A percentile compares a stretch with the other conserved stretches of the same genome.
phyloP scores from a whole-genome alignment of 2,797 vertebrate species.

The Erethizon dorsatum region DNA sequence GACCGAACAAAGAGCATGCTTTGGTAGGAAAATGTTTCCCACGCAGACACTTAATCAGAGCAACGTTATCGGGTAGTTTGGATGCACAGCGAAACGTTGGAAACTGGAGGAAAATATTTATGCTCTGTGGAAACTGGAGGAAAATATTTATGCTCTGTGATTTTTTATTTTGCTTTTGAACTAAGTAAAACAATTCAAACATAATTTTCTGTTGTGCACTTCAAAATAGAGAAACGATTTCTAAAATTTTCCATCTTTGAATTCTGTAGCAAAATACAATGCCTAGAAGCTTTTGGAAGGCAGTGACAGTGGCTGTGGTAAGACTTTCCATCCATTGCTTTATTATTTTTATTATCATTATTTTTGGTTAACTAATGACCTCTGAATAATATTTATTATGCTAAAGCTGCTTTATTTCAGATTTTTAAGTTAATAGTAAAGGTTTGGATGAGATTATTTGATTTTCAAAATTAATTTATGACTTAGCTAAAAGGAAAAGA shows the following conservation, averaged over 20 bases:
- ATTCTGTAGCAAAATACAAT: conserved; percentile 84
- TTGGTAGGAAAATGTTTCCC: conserved; percentile 84
- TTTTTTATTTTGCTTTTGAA: conserved; percentile 80
- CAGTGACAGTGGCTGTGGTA: conserved; percentile 89
- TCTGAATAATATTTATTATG: conserved; percentile 29
- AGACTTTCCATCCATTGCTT: conserved; percentile 80
- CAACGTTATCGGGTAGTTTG: conserved; percentile 79
- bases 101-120: conserved; percentile 74
- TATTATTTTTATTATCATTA: conserved; percentile 47
- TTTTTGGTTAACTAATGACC: conserved; percentile 30
- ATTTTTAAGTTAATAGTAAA: conserved; percentile 58
- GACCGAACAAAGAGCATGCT: conserved; percentile 85
- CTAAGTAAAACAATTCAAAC: conserved; percentile 65
- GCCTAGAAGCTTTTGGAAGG: conserved; percentile 90
- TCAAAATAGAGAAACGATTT: conserved; percentile 68
- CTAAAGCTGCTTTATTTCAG: neutral
- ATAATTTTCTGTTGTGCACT: conserved; percentile 72
- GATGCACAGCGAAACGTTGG: conserved; percentile 36
- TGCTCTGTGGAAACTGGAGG: conserved; percentile 58
- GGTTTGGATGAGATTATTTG: conserved; percentile 51
- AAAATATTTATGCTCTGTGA: conserved; percentile 61
- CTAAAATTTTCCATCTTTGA: conserved; percentile 69
- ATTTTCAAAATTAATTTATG: conserved; percentile 71
- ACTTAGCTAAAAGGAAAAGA: conserved; percentile 58
- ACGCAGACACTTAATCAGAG: conserved; percentile 84